These are phyloP conservation scores for Mormyrus hasselquistii DNA, from an alignment of 2,797 vertebrate species.

Conservation along the genomic window DNA sequence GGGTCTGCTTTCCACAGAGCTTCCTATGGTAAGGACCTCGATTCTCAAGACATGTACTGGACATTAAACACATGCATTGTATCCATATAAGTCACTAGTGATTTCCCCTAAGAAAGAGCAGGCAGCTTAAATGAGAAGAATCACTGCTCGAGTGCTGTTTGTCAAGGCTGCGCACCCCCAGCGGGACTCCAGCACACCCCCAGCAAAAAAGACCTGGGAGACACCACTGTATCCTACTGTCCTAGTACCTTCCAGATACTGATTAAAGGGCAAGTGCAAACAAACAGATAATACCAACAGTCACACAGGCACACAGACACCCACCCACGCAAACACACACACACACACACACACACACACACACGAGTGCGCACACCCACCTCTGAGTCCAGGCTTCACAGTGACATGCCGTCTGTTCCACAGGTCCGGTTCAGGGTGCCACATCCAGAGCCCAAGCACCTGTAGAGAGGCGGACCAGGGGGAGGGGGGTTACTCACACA, in stretches of 20 bases:
- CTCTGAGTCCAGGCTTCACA: constrained; percentile 17
- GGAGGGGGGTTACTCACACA: not conserved
- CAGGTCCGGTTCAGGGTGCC: constrained; percentile 6
- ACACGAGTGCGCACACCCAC: not conserved
- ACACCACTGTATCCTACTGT: not conserved
- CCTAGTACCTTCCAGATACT: not conserved
- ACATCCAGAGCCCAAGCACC: constrained; percentile 12
- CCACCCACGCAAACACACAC: not conserved
- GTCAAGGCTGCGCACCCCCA: not conserved
- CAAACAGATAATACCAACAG: not conserved
- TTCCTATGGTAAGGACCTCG: not conserved
- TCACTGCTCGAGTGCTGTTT: not conserved
- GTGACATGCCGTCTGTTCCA: constrained; percentile 20
- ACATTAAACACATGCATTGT: not conserved
- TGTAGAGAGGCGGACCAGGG: not conserved
- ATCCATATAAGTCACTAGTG: not conserved
- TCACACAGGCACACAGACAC: not conserved
- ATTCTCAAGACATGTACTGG: not conserved
- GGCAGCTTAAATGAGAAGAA: constrained; percentile 2
- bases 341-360: no score
- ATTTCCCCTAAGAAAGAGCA: constrained; percentile 3
- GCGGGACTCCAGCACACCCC: not conserved
- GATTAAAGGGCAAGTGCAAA: not conserved
- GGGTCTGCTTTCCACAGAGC: not conserved
- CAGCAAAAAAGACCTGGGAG: not conserved